Conservation (phyloP, 1,140 invertebrate species). For the Drosophila aff. region DNA sequence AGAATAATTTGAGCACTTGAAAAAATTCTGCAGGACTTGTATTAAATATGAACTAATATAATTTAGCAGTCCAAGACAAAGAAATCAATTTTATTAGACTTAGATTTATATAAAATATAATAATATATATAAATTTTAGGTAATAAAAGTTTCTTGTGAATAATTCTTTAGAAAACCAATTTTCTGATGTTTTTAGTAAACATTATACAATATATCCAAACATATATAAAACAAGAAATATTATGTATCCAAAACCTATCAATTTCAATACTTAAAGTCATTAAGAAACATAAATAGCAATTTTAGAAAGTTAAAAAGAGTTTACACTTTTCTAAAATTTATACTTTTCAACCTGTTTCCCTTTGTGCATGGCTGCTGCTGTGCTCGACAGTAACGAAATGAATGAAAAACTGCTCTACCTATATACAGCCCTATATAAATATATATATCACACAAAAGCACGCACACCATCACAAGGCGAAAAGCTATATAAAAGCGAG, state of each 20-base stretch:
- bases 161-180: background rate
- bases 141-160: background rate
- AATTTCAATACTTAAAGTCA: background rate
- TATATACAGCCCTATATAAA: conserved; percentile 33
- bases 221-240: background rate
- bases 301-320: background rate
- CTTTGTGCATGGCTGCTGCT: conserved; percentile 35
- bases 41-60: background rate
- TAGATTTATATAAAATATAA: background rate
- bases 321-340: too few relatives aligned
- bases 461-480: conserved; percentile 29
- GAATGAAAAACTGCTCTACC: conserved; percentile 62
- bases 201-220: too few relatives aligned
- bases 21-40: background rate
- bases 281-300: background rate
- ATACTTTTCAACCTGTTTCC: background rate
- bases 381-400: conserved; percentile 71
- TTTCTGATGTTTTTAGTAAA: fast-evolving
- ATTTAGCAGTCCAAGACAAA: too few relatives aligned
- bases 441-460: conserved; percentile 27
- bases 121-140: too few relatives aligned
- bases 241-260: background rate
- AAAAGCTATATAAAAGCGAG: conserved; percentile 38
- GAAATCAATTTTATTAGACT: background rate
- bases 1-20: background rate